A percentile compares a stretch with the other conserved stretches of the same genome.
Evolutionary conservation across 2,113 vertebrate genomes (phyloP).

Genomic region (Ceyx cyanopectus): DNA sequence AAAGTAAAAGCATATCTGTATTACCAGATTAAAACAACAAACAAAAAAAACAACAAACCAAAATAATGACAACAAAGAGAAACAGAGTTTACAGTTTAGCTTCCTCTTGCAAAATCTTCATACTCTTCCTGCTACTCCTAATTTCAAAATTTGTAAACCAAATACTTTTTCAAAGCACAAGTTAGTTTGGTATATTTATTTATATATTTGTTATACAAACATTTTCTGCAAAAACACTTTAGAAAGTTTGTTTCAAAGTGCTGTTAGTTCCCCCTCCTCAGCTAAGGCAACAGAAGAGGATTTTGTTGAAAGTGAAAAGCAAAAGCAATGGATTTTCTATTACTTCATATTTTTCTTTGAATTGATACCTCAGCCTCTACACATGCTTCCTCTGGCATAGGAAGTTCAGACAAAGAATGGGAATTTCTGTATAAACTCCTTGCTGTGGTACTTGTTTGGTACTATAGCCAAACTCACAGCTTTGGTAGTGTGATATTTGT

Average conservation of each 20-base stretch:
- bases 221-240: neutral
- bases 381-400: neutral
- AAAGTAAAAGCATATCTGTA: neutral
- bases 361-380: neutral
- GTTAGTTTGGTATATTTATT: neutral
- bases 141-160: conserved; percentile 1
- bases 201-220: neutral
- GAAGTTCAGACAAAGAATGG: neutral
- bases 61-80: too few species aligned
- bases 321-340: neutral
- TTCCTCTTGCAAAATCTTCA: neutral
- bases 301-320: neutral
- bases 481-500: neutral
- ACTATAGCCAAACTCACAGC: neutral
- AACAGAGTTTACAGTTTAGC: neutral
- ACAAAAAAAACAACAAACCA: too few species aligned
- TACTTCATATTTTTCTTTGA: neutral
- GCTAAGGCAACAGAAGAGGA: neutral
- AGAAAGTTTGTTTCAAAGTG: neutral
- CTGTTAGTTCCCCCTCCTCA: neutral
- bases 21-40: neutral
- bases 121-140: neutral
- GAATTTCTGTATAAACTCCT: neutral
- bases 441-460: neutral
- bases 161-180: neutral